These are phyloP conservation scores for Tigriopus californicus DNA, from an alignment of 2,888 invertebrate species.

Conservation along the genomic window DNA sequence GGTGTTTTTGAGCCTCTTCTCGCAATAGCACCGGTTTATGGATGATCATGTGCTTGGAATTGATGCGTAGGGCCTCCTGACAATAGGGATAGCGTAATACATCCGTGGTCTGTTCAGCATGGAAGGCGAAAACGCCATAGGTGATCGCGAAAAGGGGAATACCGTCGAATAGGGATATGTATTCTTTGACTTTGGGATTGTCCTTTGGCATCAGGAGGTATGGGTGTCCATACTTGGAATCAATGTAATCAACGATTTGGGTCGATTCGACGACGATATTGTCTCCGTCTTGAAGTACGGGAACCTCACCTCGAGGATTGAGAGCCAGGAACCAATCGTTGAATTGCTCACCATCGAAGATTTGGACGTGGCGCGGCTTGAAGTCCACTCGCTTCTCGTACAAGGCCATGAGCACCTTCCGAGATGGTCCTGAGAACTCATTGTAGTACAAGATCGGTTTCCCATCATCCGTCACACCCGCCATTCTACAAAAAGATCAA, in stretches of 20 bases:
- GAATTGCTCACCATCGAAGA: neutral
- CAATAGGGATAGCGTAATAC: neutral
- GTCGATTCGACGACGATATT: neutral
- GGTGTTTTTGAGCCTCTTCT: too few species aligned
- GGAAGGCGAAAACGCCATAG: neutral
- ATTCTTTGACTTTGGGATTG: neutral
- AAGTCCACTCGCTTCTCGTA: neutral
- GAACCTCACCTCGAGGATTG: constrained; percentile 5
- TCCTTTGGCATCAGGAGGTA: neutral
- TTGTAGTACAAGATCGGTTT: neutral
- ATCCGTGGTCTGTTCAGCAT: neutral
- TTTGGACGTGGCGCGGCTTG: neutral
- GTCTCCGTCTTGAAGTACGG: neutral
- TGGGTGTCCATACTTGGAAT: neutral
- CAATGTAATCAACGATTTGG: neutral
- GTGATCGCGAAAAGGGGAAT: neutral
- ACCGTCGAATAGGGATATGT: neutral
- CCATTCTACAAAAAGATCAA: neutral
- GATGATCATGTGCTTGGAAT: too few species aligned
- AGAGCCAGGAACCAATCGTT: constrained; percentile 1
- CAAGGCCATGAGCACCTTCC: neutral
- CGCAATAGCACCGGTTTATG: too few species aligned
- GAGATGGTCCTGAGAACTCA: neutral
- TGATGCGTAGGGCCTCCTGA: too few species aligned
- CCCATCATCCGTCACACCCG: too few species aligned